Evolutionary conservation across 2,797 vertebrate genomes (phyloP).

Genomic region (Neostethus bicornis): DNA sequence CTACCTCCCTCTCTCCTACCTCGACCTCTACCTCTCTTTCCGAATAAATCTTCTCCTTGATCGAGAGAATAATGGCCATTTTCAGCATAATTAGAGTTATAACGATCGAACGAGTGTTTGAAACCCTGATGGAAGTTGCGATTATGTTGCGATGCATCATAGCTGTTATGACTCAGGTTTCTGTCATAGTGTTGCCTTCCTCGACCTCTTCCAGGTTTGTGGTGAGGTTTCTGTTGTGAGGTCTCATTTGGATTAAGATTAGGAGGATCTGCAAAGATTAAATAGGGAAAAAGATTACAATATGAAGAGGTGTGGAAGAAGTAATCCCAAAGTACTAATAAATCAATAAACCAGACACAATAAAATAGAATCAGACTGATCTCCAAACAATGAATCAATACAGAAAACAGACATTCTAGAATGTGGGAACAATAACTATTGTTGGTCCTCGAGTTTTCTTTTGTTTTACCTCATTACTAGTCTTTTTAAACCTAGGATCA

Average conservation of each 20-base stretch:
- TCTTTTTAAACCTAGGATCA: too few relatives aligned
- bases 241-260: conserved; percentile 80
- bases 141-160: conserved; percentile 71
- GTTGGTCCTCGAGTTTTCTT: too few relatives aligned
- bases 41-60: conserved; percentile 46
- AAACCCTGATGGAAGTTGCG: conserved; percentile 62
- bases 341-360: too few relatives aligned
- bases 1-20: conserved; percentile 64
- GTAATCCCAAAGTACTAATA: too few relatives aligned
- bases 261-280: conserved; percentile 63
- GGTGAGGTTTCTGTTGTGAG: conserved; percentile 76
- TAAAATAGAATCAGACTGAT: too few relatives aligned
- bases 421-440: too few relatives aligned
- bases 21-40: conserved; percentile 55
- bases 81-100: conserved; percentile 63
- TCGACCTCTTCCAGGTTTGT: conserved; percentile 77
- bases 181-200: conserved; percentile 78
- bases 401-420: too few relatives aligned
- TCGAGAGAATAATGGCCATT: conserved; percentile 37
- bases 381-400: too few relatives aligned
- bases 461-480: too few relatives aligned
- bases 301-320: too few relatives aligned
- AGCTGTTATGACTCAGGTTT: conserved; percentile 70
- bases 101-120: conserved; percentile 69
- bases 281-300: neutral